phyloP scores from a whole-genome alignment of 2,113 vertebrate species.

The Marmota flaviventris region DNA sequence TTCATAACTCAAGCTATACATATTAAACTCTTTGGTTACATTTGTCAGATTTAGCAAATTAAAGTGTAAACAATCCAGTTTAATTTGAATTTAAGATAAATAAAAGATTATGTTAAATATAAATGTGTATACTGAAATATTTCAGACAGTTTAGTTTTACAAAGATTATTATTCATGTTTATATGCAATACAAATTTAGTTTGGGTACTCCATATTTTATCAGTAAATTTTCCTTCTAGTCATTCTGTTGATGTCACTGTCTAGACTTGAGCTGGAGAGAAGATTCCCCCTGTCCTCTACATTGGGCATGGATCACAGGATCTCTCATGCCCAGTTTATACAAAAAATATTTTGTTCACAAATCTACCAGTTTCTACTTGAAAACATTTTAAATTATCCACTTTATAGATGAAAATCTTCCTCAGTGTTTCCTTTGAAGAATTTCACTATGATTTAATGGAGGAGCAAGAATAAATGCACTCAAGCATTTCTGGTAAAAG shows the following conservation, averaged over 20 bases:
- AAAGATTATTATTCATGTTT: not conserved
- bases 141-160: not conserved
- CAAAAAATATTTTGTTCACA: not conserved
- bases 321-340: not conserved
- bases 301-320: not conserved
- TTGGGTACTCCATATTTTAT: not conserved
- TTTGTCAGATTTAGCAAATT: not conserved
- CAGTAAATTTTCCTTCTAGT: not conserved
- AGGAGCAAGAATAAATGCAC: not conserved
- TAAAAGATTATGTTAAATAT: not conserved
- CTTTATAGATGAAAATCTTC: constrained; percentile 12
- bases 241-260: not conserved
- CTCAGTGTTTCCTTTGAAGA: constrained; percentile 3
- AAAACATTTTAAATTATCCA: constrained; percentile 3
- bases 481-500: not conserved
- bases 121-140: not conserved
- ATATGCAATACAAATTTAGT: not conserved
- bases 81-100: constrained; percentile 17
- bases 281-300: not conserved
- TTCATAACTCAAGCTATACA: not conserved
- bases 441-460: not conserved
- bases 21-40: not conserved
- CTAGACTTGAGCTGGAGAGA: not conserved
- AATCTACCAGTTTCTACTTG: not conserved
- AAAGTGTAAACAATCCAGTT: not conserved